phyloP scores from a whole-genome alignment of 2,888 invertebrate genomes.

The Rhagonycha fulva region DNA sequence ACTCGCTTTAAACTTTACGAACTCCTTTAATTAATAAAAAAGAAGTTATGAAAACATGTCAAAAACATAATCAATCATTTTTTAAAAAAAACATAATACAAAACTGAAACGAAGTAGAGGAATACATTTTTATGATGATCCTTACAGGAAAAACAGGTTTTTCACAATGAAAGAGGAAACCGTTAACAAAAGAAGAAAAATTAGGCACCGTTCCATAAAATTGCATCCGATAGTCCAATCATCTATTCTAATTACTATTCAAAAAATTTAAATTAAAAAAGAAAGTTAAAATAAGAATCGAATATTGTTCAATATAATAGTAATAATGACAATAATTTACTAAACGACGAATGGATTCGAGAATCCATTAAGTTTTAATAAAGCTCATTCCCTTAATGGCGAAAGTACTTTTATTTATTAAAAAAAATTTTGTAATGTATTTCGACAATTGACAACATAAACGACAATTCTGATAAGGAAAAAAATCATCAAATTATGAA shows the following conservation, averaged over 20 bases:
- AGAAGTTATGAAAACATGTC: conserved; percentile 15
- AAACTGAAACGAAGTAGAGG: conserved; percentile 8
- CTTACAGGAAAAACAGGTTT: conserved; percentile 9
- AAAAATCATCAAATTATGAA: background rate
- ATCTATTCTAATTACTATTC: background rate
- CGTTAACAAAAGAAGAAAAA: background rate
- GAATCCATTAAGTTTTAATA: background rate
- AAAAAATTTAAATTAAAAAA: background rate
- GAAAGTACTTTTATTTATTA: background rate
- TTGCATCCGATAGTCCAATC: background rate
- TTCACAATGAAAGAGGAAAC: conserved; percentile 4
- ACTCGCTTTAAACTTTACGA: conserved; percentile 12
- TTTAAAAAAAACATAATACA: conserved; percentile 4
- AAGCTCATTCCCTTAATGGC: background rate
- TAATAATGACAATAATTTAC: background rate
- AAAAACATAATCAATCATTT: conserved; percentile 16
- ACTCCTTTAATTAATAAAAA: conserved; percentile 19
- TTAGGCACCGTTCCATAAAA: background rate
- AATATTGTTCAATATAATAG: background rate
- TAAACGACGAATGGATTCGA: background rate
- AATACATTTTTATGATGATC: conserved; percentile 11
- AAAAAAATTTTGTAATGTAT: background rate
- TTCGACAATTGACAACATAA: background rate
- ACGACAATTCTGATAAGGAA: background rate
- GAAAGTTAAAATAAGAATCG: background rate